phyloP scores from a whole-genome alignment of 1,140 invertebrate genomes.

The Temnothorax longispinosus region DNA sequence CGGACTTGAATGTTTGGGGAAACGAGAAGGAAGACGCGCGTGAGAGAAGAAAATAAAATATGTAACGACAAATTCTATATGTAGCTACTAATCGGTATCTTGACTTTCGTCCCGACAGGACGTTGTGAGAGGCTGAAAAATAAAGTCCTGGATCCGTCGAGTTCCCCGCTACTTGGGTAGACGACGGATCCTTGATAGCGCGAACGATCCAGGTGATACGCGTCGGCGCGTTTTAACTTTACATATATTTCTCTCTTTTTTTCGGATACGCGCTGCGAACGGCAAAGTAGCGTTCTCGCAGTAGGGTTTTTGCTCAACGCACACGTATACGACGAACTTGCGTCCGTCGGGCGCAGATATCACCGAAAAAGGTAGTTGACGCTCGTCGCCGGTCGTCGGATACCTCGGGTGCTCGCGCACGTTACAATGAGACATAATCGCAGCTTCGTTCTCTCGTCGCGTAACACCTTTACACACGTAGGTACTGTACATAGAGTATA shows the following conservation, averaged over 20 bases:
- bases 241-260: not conserved
- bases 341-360: not conserved
- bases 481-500: constrained; percentile 26
- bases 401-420: constrained; percentile 29
- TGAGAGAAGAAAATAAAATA: not conserved
- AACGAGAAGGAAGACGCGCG: not conserved
- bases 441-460: constrained; percentile 50
- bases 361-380: constrained; percentile 19
- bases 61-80: not conserved
- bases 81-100: not conserved
- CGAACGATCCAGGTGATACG: not conserved
- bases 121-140: not conserved
- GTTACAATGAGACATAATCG: constrained; percentile 71
- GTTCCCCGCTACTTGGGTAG: not conserved
- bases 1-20: not conserved
- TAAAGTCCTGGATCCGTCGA: not conserved
- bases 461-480: constrained; percentile 14
- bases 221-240: not conserved
- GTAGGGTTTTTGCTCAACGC: constrained; percentile 35
- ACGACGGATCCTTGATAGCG: not conserved
- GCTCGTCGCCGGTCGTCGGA: not conserved
- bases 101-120: not conserved
- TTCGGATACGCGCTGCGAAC: not conserved
- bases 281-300: not conserved
- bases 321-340: not conserved